These are phyloP conservation scores for Myoxocephalus aenaeus DNA, from an alignment of 2,797 vertebrate genomes.

Conservation along the genomic window DNA sequence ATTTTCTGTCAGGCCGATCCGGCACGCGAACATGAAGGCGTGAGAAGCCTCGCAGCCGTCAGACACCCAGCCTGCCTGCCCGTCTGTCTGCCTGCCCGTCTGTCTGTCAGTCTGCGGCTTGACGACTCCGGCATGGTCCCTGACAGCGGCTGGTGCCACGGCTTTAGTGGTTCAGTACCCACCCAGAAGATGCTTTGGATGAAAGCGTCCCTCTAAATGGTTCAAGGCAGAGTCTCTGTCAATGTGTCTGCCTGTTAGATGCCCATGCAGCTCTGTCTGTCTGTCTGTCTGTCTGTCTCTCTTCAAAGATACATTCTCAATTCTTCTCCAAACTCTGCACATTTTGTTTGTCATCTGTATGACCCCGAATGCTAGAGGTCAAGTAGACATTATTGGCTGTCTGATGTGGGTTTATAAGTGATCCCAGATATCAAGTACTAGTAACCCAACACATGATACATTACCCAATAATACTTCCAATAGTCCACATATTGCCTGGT, in stretches of 20 bases:
- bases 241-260: slow-evolving; percentile 43
- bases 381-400: slow-evolving; percentile 29
- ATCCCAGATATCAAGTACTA: slow-evolving; percentile 2
- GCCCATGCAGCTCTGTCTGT: slow-evolving; percentile 28
- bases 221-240: slow-evolving; percentile 25
- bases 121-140: background rate
- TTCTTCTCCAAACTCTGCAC: background rate
- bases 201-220: slow-evolving; percentile 35
- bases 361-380: slow-evolving; percentile 46
- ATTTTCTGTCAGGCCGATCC: slow-evolving; percentile 78
- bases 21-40: slow-evolving; percentile 64
- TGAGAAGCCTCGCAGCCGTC: slow-evolving; percentile 72
- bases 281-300: slow-evolving; percentile 1
- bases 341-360: background rate
- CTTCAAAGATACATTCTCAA: background rate
- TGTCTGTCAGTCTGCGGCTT: slow-evolving; percentile 20
- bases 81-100: slow-evolving; percentile 5
- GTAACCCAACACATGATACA: background rate
- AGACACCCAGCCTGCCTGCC: slow-evolving; percentile 36
- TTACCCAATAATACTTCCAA: background rate
- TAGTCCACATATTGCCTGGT: background rate
- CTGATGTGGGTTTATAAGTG: background rate
- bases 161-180: slow-evolving; percentile 30
- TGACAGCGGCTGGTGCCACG: background rate
- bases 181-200: slow-evolving; percentile 38